Evolutionary conservation across 53 echinoderm and acorn worm species (phyloP).

Genomic region (Astropecten irregularis): DNA sequence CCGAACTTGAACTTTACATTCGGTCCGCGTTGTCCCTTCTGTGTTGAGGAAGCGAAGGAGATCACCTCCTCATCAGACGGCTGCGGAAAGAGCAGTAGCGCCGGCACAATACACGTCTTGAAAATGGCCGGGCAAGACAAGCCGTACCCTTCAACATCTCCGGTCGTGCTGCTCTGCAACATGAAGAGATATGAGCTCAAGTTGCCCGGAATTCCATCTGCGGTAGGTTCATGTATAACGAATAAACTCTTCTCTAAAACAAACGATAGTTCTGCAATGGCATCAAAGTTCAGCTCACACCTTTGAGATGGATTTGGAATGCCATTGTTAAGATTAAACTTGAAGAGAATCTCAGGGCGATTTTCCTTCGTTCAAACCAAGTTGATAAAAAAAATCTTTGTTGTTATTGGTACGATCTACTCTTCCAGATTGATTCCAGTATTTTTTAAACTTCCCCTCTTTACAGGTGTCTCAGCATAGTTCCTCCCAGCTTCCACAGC

Average conservation of each 20-base stretch:
- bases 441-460: too few relatives aligned
- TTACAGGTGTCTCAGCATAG: background rate
- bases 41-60: background rate
- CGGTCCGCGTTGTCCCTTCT: constrained; percentile 17
- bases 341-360: too few relatives aligned
- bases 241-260: background rate
- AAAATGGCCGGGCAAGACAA: constrained; percentile 23
- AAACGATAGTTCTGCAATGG: too few relatives aligned
- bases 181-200: background rate
- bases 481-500: background rate
- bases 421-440: background rate
- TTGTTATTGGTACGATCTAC: too few relatives aligned
- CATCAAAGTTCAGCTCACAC: too few relatives aligned
- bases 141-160: background rate
- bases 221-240: background rate
- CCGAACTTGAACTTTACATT: constrained; percentile 19
- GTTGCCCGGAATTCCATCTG: background rate
- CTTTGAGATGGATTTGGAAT: background rate
- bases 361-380: too few relatives aligned
- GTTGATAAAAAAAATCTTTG: too few relatives aligned
- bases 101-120: constrained; percentile 2
- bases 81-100: background rate
- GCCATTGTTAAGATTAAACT: too few relatives aligned
- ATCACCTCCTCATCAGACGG: background rate
- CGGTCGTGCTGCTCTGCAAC: constrained; percentile 15